Evolutionary conservation across 1,140 invertebrate genomes (phyloP).

Genomic region (Pseudomyrmex pallidus): DNA sequence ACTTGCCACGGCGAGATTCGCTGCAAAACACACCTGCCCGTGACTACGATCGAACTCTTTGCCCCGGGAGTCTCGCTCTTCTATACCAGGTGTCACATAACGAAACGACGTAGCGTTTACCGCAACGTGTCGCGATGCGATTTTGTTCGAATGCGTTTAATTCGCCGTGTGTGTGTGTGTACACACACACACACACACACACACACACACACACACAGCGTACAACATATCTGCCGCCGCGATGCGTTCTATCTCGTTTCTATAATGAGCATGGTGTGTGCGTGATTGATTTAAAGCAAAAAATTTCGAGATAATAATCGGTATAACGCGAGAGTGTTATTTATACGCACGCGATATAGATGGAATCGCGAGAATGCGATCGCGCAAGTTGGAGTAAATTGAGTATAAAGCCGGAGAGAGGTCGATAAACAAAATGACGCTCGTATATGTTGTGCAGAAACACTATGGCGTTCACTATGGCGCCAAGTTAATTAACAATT

Average conservation of each 20-base stretch:
- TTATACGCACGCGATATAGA: conserved; percentile 7
- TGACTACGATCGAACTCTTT: conserved; percentile 76
- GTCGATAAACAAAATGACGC: conserved; percentile 37
- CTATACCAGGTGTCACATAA: conserved; percentile 58
- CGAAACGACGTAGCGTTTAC: conserved; percentile 38
- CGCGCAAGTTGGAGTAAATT: conserved; percentile 33
- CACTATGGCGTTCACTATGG: neutral
- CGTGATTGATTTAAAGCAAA: neutral
- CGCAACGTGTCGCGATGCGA: neutral
- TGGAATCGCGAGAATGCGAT: conserved; percentile 10
- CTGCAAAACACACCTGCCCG: conserved; percentile 76
- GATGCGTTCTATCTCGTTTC: neutral
- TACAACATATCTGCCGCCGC: neutral
- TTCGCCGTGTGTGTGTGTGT: neutral
- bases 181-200: too few relatives aligned
- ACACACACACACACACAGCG: too few relatives aligned
- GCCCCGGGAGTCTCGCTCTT: conserved; percentile 70
- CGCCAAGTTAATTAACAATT: conserved; percentile 36
- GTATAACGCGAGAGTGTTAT: conserved; percentile 24
- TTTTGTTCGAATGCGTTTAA: neutral
- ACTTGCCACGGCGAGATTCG: conserved; percentile 45
- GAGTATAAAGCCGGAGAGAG: conserved; percentile 36
- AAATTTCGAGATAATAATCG: conserved; percentile 15
- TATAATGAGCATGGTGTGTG: neutral
- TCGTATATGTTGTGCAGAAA: conserved; percentile 37